These are phyloP conservation scores for Eulithis testata DNA, from an alignment of 2,888 invertebrate genomes.

Conservation along the genomic window DNA sequence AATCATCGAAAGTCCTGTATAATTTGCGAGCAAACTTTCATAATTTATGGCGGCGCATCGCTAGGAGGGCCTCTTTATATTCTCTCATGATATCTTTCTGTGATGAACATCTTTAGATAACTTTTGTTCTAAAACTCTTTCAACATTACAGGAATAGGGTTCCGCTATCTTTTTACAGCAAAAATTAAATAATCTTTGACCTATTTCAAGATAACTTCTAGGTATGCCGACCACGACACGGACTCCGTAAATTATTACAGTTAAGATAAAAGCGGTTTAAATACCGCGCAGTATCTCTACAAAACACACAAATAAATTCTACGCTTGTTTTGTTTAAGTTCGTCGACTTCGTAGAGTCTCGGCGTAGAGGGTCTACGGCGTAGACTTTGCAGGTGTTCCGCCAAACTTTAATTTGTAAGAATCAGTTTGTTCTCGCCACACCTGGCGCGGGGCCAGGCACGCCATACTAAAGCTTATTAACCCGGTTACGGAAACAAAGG, in stretches of 20 bases:
- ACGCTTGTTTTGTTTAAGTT: constrained; percentile 5
- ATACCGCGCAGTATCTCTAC: constrained; percentile 2
- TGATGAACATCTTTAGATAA: constrained; percentile 37
- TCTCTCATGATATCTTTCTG: constrained; percentile 39
- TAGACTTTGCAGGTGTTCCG: constrained; percentile 7
- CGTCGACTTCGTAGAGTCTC: constrained; percentile 4
- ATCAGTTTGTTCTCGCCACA: constrained; percentile 15
- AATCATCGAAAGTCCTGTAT: constrained; percentile 40
- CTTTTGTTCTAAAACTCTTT: constrained; percentile 32
- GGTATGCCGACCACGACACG: not conserved
- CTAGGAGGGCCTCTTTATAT: constrained; percentile 36
- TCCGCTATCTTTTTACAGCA: constrained; percentile 12
- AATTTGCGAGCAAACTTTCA: constrained; percentile 42
- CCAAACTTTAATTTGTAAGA: constrained; percentile 26
- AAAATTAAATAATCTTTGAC: constrained; percentile 12
- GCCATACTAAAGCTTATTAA: constrained; percentile 30
- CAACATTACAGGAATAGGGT: constrained; percentile 18
- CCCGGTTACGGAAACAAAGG: constrained; percentile 24
- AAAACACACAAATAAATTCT: not conserved
- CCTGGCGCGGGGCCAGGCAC: constrained; percentile 33
- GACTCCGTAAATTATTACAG: not conserved
- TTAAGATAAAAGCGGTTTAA: constrained; percentile 4
- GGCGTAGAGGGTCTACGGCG: constrained; percentile 10
- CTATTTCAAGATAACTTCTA: not conserved
- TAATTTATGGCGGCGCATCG: constrained; percentile 41